phyloP scores from a whole-genome alignment of 2,797 vertebrate genomes.

The Geotrypetes seraphini region DNA sequence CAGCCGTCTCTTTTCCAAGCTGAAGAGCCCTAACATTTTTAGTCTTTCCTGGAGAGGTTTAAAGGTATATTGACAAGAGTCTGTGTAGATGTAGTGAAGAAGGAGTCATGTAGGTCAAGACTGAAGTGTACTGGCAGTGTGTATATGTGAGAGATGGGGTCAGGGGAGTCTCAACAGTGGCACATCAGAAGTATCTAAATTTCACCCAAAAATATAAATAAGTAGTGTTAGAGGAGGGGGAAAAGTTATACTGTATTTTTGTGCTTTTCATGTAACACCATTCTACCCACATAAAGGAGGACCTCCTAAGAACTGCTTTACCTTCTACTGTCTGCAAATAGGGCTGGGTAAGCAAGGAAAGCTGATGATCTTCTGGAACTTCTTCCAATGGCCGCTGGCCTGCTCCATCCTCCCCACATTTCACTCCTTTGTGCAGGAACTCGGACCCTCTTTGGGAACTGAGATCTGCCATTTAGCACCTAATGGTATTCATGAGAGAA shows the following conservation, averaged over 20 bases:
- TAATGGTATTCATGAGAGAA: background rate
- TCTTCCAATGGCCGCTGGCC: background rate
- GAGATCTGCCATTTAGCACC: slow-evolving; percentile 1
- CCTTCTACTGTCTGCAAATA: background rate
- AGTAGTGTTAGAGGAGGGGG: background rate
- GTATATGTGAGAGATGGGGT: too few species aligned
- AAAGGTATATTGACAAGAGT: too few species aligned
- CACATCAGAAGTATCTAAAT: too few species aligned
- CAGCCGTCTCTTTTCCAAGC: too few species aligned
- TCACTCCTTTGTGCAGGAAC: background rate
- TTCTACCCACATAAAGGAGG: background rate
- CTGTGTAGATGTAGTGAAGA: too few species aligned
- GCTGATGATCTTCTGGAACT: background rate
- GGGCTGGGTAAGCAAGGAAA: background rate
- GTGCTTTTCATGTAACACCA: background rate
- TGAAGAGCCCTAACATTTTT: too few species aligned
- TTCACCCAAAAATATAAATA: too few species aligned
- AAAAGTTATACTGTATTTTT: background rate
- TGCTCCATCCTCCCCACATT: background rate
- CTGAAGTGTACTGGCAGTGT: too few species aligned
- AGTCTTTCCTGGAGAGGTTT: too few species aligned
- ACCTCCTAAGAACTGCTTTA: rapidly evolving
- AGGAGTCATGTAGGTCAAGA: too few species aligned
- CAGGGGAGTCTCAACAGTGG: too few species aligned
- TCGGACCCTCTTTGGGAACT: background rate